phyloP scores from a whole-genome alignment of 2,888 invertebrate genomes.

The Ichneumoninae sp. region DNA sequence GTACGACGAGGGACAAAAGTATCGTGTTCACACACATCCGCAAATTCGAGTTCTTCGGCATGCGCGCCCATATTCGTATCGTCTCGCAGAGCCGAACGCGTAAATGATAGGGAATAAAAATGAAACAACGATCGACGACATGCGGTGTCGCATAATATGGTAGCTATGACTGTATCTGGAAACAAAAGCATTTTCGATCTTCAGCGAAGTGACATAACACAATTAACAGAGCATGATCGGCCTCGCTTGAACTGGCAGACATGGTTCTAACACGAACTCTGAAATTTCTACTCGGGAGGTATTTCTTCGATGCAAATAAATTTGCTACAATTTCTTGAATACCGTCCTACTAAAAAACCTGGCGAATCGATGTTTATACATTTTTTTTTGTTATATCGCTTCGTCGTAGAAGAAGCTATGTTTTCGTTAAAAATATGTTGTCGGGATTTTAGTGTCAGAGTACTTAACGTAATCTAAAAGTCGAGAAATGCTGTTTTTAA shows the following conservation, averaged over 20 bases:
- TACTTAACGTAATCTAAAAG: too few relatives aligned
- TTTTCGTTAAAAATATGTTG: too few relatives aligned
- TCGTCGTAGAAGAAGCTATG: too few relatives aligned
- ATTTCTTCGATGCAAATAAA: neutral
- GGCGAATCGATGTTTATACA: neutral
- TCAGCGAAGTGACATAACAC: neutral
- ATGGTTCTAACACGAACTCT: neutral
- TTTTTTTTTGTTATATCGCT: neutral
- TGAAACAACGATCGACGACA: neutral
- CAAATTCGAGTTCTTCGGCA: neutral
- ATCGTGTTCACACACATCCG: slow-evolving; percentile 1
- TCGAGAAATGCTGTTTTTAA: too few relatives aligned
- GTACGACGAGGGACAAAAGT: slow-evolving; percentile 7
- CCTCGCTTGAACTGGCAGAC: neutral
- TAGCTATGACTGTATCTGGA: neutral
- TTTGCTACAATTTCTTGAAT: neutral
- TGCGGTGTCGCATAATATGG: neutral
- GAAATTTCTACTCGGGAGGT: neutral
- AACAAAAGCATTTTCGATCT: neutral
- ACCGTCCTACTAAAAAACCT: neutral
- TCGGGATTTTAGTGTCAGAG: too few relatives aligned
- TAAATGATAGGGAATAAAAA: neutral
- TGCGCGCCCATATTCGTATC: neutral
- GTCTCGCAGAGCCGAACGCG: neutral
- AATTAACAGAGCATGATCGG: neutral